Evolutionary conservation across 2,888 invertebrate species (phyloP).

Genomic region (Drosophila anomelani): DNA sequence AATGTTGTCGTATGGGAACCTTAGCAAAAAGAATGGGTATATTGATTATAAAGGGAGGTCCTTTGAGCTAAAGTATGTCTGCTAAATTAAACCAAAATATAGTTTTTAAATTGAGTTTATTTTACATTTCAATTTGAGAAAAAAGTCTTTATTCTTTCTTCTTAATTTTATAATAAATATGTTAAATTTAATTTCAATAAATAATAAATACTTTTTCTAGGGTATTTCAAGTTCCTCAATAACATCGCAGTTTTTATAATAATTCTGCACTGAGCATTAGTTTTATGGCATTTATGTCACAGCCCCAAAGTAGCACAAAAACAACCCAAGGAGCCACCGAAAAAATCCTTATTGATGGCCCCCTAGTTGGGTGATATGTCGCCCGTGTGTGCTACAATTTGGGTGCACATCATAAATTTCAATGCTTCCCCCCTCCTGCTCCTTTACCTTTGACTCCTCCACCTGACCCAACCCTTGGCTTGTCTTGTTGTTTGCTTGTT

Average conservation of each 20-base stretch:
- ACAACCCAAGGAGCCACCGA: slow-evolving; percentile 11
- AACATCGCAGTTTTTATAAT: slow-evolving; percentile 28
- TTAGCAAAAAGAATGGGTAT: slow-evolving; percentile 9
- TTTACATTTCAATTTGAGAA: not conserved
- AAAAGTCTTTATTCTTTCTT: not conserved
- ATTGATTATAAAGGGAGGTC: slow-evolving; percentile 22
- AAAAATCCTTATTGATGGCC: slow-evolving; percentile 67
- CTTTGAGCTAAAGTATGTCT: not conserved
- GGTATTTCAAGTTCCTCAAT: slow-evolving; percentile 12
- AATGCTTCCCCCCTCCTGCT: slow-evolving; percentile 29
- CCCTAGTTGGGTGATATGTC: slow-evolving; percentile 23
- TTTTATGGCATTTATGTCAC: slow-evolving; percentile 69
- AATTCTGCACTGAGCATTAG: slow-evolving; percentile 58
- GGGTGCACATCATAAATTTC: slow-evolving; percentile 67
- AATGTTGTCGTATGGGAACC: slow-evolving; percentile 17
- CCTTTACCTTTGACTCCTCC: not conserved
- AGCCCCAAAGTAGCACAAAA: slow-evolving; percentile 32
- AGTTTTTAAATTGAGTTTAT: not conserved
- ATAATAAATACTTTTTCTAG: not conserved
- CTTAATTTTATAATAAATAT: not conserved
- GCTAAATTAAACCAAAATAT: too few relatives aligned
- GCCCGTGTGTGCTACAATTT: slow-evolving; percentile 6
- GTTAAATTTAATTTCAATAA: not conserved
- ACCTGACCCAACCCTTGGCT: not conserved
- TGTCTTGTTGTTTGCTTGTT: slow-evolving; percentile 57